These are phyloP conservation scores for Melanophora roralis DNA, from an alignment of 2,888 invertebrate species.

Conservation along the genomic window DNA sequence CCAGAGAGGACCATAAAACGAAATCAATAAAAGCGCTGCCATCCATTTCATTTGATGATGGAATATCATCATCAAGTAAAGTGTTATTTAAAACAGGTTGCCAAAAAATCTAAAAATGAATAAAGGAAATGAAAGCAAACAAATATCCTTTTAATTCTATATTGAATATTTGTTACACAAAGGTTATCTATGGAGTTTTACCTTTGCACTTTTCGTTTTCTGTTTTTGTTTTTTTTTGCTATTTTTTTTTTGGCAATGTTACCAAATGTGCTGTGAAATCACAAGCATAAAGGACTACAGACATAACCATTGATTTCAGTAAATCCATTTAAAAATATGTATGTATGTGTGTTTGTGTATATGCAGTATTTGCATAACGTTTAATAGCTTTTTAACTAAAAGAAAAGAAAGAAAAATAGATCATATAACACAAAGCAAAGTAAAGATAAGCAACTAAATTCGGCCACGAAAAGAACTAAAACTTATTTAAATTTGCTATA, in stretches of 20 bases:
- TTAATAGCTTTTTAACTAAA: not conserved
- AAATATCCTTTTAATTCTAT: not conserved
- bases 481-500: conserved; percentile 32
- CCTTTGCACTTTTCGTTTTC: not conserved
- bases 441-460: conserved; percentile 17
- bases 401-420: conserved; percentile 16
- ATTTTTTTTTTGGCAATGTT: conserved; percentile 28
- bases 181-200: conserved; percentile 26
- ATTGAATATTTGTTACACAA: conserved; percentile 36
- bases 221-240: too few relatives aligned
- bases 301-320: conserved; percentile 53
- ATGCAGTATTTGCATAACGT: not conserved
- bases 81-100: conserved; percentile 48
- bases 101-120: conserved; percentile 40
- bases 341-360: not conserved
- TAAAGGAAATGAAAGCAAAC: not conserved
- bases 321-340: conserved; percentile 11
- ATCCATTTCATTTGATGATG: not conserved
- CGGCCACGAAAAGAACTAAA: not conserved
- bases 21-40: conserved; percentile 33
- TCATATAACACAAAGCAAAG: conserved; percentile 44
- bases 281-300: conserved; percentile 19
- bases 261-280: not conserved
- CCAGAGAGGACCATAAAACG: not conserved
- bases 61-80: conserved; percentile 49